phyloP scores from a whole-genome alignment of 2,113 vertebrate species.

The Mastomys coucha region DNA sequence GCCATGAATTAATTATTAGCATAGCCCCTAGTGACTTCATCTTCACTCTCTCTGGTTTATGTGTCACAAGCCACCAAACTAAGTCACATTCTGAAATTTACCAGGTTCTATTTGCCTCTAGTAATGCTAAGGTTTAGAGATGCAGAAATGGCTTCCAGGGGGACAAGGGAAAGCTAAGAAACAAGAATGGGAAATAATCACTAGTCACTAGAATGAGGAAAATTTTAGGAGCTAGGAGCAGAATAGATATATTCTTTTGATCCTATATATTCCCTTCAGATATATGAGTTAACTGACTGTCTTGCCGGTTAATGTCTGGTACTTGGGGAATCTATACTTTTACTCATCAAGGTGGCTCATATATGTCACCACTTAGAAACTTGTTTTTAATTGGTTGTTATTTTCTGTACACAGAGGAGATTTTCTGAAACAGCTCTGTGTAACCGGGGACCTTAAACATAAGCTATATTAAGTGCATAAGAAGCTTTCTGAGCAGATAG shows the following conservation, averaged over 20 bases:
- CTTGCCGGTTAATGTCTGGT: not conserved
- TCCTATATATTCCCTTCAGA: not conserved
- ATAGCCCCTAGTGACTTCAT: not conserved
- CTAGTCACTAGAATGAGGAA: not conserved
- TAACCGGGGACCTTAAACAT: not conserved
- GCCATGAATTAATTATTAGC: not conserved
- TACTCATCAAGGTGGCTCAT: not conserved
- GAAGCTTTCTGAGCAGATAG: conserved; percentile 18
- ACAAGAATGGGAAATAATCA: not conserved
- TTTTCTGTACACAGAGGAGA: not conserved
- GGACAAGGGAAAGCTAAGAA: not conserved
- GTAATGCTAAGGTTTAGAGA: not conserved
- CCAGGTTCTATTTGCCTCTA: not conserved
- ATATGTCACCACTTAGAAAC: not conserved
- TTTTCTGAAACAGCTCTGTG: conserved; percentile 37
- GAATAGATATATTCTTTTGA: not conserved
- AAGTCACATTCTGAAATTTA: not conserved
- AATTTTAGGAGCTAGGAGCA: not conserved
- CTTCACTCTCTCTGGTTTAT: not conserved
- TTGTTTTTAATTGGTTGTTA: not conserved
- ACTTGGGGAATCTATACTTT: conserved; percentile 4
- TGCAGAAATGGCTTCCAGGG: not conserved
- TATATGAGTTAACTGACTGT: not conserved
- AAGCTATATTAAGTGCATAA: not conserved
- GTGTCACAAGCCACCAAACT: not conserved